Evolutionary conservation across 2,797 vertebrate species (phyloP).

Genomic region (Ciconia nigra): DNA sequence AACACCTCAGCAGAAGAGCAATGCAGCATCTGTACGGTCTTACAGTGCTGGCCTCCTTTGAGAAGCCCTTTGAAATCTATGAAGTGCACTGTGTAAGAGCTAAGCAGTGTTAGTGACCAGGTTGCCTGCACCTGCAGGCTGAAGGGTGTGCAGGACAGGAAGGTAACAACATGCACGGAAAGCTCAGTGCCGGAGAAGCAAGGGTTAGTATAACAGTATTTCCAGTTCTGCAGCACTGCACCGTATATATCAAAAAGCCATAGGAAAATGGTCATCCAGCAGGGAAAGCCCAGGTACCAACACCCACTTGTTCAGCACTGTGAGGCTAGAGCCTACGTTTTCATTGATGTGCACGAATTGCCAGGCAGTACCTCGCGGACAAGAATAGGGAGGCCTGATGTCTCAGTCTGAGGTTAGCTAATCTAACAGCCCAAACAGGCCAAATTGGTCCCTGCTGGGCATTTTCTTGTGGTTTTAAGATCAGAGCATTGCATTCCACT

Average conservation of each 20-base stretch:
- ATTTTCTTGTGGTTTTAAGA: background rate
- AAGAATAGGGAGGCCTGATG: background rate
- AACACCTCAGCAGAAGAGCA: background rate
- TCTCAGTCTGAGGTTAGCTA: background rate
- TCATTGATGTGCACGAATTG: background rate
- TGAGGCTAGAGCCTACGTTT: background rate
- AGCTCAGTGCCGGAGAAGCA: background rate
- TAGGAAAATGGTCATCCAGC: background rate
- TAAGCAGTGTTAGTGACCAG: background rate
- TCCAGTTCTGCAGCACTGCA: background rate
- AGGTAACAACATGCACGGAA: fast-evolving
- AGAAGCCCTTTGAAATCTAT: background rate
- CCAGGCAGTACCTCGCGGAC: background rate
- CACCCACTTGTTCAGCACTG: background rate
- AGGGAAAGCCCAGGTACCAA: background rate
- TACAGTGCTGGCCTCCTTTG: background rate
- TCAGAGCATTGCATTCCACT: slow-evolving; percentile 11
- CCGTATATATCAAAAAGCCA: fast-evolving
- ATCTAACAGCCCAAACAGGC: background rate
- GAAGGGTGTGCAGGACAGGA: background rate
- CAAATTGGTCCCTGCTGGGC: background rate
- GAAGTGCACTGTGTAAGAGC: background rate
- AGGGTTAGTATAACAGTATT: background rate
- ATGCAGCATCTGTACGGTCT: background rate
- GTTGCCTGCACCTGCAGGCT: background rate